Evolutionary conservation across 1,140 invertebrate genomes (phyloP), one percentile per base, ranked within the genome.

Genomic region (Leptinotarsa undecemlineata): DNA sequence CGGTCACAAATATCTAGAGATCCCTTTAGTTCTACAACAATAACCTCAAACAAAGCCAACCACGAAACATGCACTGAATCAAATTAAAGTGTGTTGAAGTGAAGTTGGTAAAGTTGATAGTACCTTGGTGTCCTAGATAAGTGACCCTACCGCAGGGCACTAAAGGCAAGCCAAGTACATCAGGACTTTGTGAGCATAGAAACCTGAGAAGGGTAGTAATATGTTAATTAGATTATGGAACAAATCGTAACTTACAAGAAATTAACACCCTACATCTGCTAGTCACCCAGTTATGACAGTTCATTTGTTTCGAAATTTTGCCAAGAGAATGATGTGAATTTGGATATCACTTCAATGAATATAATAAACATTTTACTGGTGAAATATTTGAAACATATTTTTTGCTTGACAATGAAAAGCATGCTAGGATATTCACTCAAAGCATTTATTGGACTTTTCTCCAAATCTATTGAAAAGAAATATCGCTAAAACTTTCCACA

Each of bases 111-210:
- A 57, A 14, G 51, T 57, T 57, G n/a, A 17, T 60, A 76, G 78
- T 83, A 83, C 82, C 82, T 82, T 82, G 77, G 77, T 81, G 81
- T 80, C 84, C 83, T 76, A 85, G 82, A 81, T 84, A 83, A 73
- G 83, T 84, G 63, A 85, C 79, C 79, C 84, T 83, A 78, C 83
- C 83, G 77, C 84, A 85, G 78, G 84, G 83, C 75, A 84, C 83
- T 79, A 84, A 82, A 80, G 83, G 84, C 76, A 84, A 81, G 76
- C 84, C 84, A 74, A 85, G 81, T 74, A 85, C 84, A 76, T 85
- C 84, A 71, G 84, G 84, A 81, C 83, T 85, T 83, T 85, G 84
- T 69, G 84, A 81, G 82, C 84, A 85, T 77, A 85, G 81, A 80
- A 85, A 85, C 83, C 84, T 85, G 78, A 80, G 79, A 77, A 79